A percentile compares a stretch with the other conserved stretches of the same genome.
Conservation (phyloP, 2,113 vertebrate species). For the Tilapia sparmanii region DNA sequence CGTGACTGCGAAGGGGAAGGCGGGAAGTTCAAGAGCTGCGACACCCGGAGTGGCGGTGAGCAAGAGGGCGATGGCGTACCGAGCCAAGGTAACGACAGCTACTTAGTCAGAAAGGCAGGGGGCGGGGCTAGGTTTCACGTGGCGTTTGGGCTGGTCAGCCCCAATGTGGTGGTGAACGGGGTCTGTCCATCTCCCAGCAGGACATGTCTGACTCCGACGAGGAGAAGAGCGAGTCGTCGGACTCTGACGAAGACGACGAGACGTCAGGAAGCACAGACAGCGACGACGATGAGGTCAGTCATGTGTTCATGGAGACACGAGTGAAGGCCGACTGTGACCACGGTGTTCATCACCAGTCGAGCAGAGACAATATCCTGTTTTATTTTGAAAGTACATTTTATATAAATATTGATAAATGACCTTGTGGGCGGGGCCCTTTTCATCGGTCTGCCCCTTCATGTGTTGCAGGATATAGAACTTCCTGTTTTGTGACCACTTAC, state of each 20-base stretch:
- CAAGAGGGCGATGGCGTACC: conserved; percentile 75
- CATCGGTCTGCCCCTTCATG: background rate
- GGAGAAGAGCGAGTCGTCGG: conserved; percentile 64
- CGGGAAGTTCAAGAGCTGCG: conserved; percentile 42
- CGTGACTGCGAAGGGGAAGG: conserved; percentile 64
- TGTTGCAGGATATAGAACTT: background rate
- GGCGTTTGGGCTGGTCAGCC: background rate
- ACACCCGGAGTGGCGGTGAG: conserved; percentile 53
- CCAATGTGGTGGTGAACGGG: background rate
- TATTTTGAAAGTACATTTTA: background rate
- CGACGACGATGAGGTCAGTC: conserved; percentile 54
- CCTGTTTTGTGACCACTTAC: background rate
- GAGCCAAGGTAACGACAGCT: conserved; percentile 63
- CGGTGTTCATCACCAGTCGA: background rate
- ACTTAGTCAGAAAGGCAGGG: background rate
- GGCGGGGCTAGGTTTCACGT: background rate
- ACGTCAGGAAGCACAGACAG: conserved; percentile 69
- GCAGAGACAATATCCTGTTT: background rate
- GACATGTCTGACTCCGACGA: conserved; percentile 70
- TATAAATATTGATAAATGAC: background rate
- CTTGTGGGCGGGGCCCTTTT: background rate
- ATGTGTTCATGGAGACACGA: background rate
- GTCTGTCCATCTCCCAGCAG: conserved; percentile 49
- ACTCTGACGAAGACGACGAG: conserved; percentile 72
- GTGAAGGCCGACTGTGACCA: background rate